Evolutionary conservation across 2,113 vertebrate genomes (phyloP).

Genomic region (Paradoxurus hermaphroditus): DNA sequence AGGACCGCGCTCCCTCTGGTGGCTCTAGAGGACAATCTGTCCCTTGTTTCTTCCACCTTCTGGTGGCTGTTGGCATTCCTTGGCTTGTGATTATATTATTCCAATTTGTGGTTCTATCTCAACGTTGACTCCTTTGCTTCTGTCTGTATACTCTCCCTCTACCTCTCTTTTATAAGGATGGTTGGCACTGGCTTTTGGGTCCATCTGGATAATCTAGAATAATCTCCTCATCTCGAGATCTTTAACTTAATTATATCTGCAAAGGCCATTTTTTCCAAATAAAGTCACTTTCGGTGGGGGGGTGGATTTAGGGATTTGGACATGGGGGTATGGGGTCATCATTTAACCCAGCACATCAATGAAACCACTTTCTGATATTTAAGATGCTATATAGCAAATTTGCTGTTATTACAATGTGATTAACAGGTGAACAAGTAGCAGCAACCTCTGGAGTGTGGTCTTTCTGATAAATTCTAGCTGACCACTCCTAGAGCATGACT

Average conservation of each 20-base stretch:
- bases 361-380: background rate
- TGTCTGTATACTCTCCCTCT: background rate
- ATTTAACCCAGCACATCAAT: background rate
- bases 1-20: background rate
- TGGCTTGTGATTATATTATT: background rate
- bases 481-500: background rate
- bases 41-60: background rate
- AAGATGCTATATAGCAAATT: background rate
- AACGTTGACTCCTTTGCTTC: background rate
- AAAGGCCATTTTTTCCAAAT: background rate
- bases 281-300: background rate
- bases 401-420: background rate
- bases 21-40: background rate
- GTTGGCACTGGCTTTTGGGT: background rate
- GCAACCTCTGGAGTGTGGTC: background rate
- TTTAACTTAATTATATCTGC: background rate
- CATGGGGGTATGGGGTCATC: background rate
- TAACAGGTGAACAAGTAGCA: background rate
- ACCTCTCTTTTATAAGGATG: background rate
- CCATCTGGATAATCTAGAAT: background rate
- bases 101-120: background rate
- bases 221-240: background rate
- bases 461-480: background rate
- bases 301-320: background rate
- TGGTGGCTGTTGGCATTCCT: background rate